These are phyloP conservation scores for Chironomus striatipennis DNA, from an alignment of 1,140 invertebrate species.

Conservation along the genomic window DNA sequence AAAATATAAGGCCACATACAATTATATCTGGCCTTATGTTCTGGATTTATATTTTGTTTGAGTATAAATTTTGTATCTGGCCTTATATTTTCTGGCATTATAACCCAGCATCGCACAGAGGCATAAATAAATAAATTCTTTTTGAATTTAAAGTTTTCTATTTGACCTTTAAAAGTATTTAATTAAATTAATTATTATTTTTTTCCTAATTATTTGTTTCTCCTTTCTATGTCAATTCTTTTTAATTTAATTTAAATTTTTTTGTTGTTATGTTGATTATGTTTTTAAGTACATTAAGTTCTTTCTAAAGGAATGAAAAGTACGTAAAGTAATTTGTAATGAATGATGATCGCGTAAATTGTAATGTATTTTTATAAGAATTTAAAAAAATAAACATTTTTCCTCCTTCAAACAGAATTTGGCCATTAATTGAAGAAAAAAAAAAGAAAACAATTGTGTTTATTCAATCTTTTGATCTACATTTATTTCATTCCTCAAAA, in stretches of 20 bases:
- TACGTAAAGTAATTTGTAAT: too few relatives aligned
- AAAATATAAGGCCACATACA: too few relatives aligned
- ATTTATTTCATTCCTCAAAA: too few relatives aligned
- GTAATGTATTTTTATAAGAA: not conserved
- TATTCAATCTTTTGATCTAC: not conserved
- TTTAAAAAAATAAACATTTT: not conserved
- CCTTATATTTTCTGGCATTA: too few relatives aligned
- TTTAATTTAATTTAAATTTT: not conserved
- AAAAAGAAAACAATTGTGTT: not conserved
- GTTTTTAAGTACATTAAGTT: not conserved
- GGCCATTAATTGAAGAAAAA: not conserved
- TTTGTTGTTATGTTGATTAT: not conserved
- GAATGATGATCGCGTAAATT: not conserved
- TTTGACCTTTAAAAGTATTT: not conserved
- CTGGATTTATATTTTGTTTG: too few relatives aligned
- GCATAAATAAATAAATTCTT: not conserved
- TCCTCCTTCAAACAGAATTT: not conserved
- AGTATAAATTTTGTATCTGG: too few relatives aligned
- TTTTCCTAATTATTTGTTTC: not conserved
- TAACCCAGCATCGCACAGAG: too few relatives aligned
- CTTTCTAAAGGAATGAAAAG: not conserved
- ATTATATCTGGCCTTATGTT: too few relatives aligned
- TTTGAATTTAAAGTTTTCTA: too few relatives aligned
- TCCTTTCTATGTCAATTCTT: conserved; percentile 5
- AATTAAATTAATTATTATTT: not conserved